Base-by-base conservation (phyloP, 2,888 invertebrate species). In the Luperina testacea region DNA sequence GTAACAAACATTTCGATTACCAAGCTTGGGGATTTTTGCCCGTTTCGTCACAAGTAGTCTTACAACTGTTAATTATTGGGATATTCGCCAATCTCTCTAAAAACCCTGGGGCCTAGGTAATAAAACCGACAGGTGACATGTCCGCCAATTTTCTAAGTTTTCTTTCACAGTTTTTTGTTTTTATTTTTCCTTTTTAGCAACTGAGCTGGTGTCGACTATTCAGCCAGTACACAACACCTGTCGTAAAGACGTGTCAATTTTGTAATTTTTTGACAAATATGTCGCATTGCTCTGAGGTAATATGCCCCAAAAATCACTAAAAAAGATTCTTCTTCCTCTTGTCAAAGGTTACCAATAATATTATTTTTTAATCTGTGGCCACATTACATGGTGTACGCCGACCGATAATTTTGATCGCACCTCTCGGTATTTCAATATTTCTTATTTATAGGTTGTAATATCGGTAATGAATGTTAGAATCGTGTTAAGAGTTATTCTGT, bases 391-490 rank as follows among this genome's bases (percentile, higher is more conserved):
- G n/a, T 78, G 68, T 57, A 72, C 75, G 59, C 17, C 38, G 67
- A 65, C 64, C 72, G 59, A 81, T 79, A 72, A 78, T 76, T 86
- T 77, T 72, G 74, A 80, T 80, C 78, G 57, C 78, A 75, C 80
- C 70, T 80, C 70, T 65, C 61, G 78, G 53, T 84, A 85, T 81
- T 85, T 69, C 75, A 74, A 80, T 83, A 79, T 72, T 81, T 87
- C 76, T 76, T 78, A 73, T 87, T 85, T 85, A 85, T 85, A 80
- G 83, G 83, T 81, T 81, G 85, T 80, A 88, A 88, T 88, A 73
- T 32, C 59, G 61, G 65, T 77, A 88, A 83, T 84, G 77, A 78
- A 85, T 83, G 80, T 76, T 74, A 68, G 57, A 78, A 70, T 75
- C 77, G 70, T 83, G 76, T 86, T 80, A n/a, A 72, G 42, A 73